Evolutionary conservation across 2,797 vertebrate genomes (phyloP).

Genomic region (Syndactyla subalaris): DNA sequence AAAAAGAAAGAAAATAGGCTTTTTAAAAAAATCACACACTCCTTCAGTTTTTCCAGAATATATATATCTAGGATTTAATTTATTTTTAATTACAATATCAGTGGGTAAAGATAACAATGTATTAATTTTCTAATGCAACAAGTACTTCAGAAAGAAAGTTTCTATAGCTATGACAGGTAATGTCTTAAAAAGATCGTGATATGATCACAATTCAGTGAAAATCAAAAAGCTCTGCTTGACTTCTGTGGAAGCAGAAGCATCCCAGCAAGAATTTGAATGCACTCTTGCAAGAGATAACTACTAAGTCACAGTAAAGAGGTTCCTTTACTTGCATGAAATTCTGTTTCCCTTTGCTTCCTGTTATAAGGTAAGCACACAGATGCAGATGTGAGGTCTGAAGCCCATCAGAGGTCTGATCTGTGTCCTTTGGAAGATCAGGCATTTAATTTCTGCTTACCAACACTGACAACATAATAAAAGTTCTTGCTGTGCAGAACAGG

Average conservation of each 20-base stretch:
- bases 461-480: not conserved
- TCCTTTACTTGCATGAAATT: not conserved
- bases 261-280: not conserved
- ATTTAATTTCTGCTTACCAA: not conserved
- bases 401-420: not conserved
- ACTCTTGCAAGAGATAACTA: not conserved
- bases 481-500: not conserved
- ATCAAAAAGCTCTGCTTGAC: not conserved
- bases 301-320: not conserved
- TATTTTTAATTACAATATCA: not conserved
- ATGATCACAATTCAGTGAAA: not conserved
- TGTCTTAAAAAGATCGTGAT: rapidly evolving
- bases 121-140: not conserved
- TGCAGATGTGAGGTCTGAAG: not conserved
- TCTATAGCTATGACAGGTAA: not conserved
- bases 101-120: not conserved
- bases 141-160: not conserved
- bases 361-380: not conserved
- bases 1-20: not conserved
- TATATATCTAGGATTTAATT: not conserved
- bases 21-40: not conserved
- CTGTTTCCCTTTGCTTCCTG: not conserved
- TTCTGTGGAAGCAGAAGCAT: not conserved
- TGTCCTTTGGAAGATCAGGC: not conserved
- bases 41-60: not conserved